Conservation (phyloP, 2,113 vertebrate genomes). For the Corynorhinus townsendii region DNA sequence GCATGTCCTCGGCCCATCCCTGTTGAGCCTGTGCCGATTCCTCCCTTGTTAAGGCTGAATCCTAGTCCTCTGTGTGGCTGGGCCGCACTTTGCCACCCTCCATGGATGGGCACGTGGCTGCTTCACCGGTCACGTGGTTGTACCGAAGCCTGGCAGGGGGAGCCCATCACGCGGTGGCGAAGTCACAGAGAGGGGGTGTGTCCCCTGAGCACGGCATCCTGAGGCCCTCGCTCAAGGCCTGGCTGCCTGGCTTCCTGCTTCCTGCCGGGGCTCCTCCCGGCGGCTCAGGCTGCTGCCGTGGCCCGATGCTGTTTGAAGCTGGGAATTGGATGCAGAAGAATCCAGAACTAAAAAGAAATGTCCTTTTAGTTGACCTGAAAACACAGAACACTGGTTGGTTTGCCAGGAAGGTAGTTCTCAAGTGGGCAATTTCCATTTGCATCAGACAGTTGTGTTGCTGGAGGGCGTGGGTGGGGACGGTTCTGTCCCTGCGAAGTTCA, state of each 20-base stretch:
- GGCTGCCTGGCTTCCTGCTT: not conserved
- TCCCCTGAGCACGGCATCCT: rapidly evolving
- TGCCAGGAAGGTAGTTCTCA: rapidly evolving
- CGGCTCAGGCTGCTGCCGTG: not conserved
- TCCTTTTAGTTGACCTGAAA: not conserved
- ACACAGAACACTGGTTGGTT: not conserved
- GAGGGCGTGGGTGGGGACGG: not conserved
- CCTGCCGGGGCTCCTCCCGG: not conserved
- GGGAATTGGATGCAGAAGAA: not conserved
- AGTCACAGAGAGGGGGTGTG: rapidly evolving
- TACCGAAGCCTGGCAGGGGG: not conserved
- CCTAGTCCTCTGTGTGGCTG: rapidly evolving
- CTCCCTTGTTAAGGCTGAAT: not conserved
- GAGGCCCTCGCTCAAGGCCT: not conserved
- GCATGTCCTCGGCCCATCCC: rapidly evolving
- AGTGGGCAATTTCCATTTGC: not conserved
- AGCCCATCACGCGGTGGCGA: rapidly evolving
- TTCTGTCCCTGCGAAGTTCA: not conserved
- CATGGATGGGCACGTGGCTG: rapidly evolving
- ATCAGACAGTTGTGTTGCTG: rapidly evolving
- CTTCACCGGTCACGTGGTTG: rapidly evolving
- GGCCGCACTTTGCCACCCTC: rapidly evolving
- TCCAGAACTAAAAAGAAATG: not conserved
- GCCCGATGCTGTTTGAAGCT: not conserved
- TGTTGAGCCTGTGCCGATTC: rapidly evolving